Base-by-base conservation (phyloP, 2,797 vertebrate species). In the Triplophysa yarkandensis region DNA sequence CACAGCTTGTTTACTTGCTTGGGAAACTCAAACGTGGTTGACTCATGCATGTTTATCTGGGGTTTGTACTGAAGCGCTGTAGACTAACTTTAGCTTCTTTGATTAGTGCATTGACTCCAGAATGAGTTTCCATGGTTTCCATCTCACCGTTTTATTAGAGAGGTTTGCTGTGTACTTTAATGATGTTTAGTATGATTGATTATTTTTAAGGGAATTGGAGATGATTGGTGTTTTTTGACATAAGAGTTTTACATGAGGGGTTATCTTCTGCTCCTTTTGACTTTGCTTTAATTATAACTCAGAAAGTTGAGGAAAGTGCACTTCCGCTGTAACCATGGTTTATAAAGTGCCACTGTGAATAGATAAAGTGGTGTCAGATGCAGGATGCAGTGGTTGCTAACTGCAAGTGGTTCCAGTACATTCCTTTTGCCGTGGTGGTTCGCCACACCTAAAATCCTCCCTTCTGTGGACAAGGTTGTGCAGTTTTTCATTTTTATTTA, bases 1-100 rank as follows among this genome's bases (percentile, higher is more conserved):
- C 74, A 28, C 32, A n/a, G 62, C 57, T 71, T 67, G 74, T 63
- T 75, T 76, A 69, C 71, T 74, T 57, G 75, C 81, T 71, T 23
- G 52, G 58, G 57, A 70, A 69, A 63, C 57, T 63, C n/a, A 21
- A 60, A 36, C 43, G 14, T 61, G 36, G 39, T 76, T 77, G 78
- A 80, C 68, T 80, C 75, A 43, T 43, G 50, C 68, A 17, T 77
- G 68, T 72, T 77, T 67, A 50, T 71, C 34, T 68, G 46, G 66
- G 19, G 54, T 50, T 75, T 77, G 69, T 43, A 48, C 36, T 68
- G 46, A 64, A 72, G 58, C 30, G 23, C 48, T 63, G 23, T 50
- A 76, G 8, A 21, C 57, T 43, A 19, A 63, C 46, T 65, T 46
- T 63, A 65, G 58, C 54, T 57, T 65, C 27, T 68, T 61, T 80